Conservation (phyloP, 2,888 invertebrate genomes). For the Ectemnius cavifrons region DNA sequence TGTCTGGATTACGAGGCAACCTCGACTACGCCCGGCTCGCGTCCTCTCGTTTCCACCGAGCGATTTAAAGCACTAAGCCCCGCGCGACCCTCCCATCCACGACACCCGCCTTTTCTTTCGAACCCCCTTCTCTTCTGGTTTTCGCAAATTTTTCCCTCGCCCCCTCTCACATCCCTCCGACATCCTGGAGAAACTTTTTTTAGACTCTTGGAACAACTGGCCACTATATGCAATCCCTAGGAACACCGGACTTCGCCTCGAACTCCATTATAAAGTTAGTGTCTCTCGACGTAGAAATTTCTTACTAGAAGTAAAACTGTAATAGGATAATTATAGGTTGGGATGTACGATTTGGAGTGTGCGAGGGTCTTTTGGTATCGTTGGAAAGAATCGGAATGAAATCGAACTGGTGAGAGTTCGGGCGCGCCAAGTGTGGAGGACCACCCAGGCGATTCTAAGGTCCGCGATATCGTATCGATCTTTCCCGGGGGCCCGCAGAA, state of each 20-base stretch:
- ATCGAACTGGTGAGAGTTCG: neutral
- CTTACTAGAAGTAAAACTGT: no score
- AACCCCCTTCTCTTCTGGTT: constrained; percentile 1
- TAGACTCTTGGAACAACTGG: no score
- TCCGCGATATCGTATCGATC: constrained; percentile 65
- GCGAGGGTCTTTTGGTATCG: neutral
- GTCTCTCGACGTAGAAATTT: no score
- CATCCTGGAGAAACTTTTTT: constrained; percentile 4
- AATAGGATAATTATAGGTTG: no score
- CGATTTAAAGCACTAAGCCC: constrained; percentile 48
- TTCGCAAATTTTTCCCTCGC: constrained; percentile 11
- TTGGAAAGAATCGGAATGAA: neutral
- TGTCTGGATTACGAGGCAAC: constrained; percentile 69
- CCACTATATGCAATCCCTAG: no score
- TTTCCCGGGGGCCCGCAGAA: constrained; percentile 46
- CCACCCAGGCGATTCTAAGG: constrained; percentile 60
- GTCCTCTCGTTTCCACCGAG: constrained; percentile 40
- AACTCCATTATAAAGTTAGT: no score
- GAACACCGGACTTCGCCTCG: no score
- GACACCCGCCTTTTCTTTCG: neutral
- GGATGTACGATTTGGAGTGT: no score
- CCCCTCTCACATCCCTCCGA: neutral
- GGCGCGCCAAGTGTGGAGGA: constrained; percentile 31
- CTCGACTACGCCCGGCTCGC: constrained; percentile 44
- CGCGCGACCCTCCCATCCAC: constrained; percentile 12